Conservation (phyloP, 2,888 invertebrate species). For the Melikaiella ostensackeni region DNA sequence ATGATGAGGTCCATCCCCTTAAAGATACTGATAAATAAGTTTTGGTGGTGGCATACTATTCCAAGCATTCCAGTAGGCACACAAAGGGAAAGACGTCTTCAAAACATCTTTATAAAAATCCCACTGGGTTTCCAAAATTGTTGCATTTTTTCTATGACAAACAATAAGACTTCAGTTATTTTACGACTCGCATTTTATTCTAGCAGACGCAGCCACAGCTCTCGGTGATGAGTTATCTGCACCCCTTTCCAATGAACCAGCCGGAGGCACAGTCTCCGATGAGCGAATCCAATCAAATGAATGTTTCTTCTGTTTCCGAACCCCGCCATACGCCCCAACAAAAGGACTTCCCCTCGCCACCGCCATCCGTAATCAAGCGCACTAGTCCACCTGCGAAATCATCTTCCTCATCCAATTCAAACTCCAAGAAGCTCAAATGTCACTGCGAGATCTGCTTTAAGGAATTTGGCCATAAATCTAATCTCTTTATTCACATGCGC, state of each 20-base stretch:
- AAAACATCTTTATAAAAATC: too few relatives aligned
- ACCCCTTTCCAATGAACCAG: slow-evolving; percentile 56
- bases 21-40: too few relatives aligned
- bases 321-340: slow-evolving; percentile 42
- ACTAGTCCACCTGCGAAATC: slow-evolving; percentile 68
- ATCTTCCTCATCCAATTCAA: slow-evolving; percentile 49
- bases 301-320: slow-evolving; percentile 50
- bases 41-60: too few relatives aligned
- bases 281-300: slow-evolving; percentile 52
- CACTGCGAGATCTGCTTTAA: slow-evolving; percentile 76
- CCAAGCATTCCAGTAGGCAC: too few relatives aligned
- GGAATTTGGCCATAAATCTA: slow-evolving; percentile 75
- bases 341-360: slow-evolving; percentile 51
- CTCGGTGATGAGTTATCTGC: slow-evolving; percentile 60
- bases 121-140: too few relatives aligned
- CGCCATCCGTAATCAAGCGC: slow-evolving; percentile 60
- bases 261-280: slow-evolving; percentile 44
- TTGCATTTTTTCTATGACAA: too few relatives aligned
- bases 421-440: slow-evolving; percentile 70
- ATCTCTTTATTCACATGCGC: slow-evolving; percentile 75
- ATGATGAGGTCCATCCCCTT: too few relatives aligned
- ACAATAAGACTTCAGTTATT: too few relatives aligned
- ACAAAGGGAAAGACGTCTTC: too few relatives aligned
- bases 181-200: slow-evolving; percentile 1
- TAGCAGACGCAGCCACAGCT: slow-evolving; percentile 62